Evolutionary conservation across 2,888 invertebrate genomes (phyloP).

Genomic region (Eutolmus rufibarbis): DNA sequence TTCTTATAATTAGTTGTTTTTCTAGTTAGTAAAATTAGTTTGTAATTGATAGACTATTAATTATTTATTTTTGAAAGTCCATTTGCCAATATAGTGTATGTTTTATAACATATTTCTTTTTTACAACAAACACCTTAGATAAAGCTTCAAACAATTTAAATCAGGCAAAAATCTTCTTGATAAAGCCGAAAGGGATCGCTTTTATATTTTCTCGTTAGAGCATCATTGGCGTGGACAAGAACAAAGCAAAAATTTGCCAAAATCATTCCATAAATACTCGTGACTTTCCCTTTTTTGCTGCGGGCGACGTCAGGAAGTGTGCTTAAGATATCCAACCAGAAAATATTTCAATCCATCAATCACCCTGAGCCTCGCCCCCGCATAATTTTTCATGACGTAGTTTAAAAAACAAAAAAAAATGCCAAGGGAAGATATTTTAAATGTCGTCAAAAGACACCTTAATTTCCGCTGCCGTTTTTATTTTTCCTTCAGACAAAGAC

Average conservation of each 20-base stretch:
- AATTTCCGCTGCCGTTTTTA: background rate
- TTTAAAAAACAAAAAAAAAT: background rate
- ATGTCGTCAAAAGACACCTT: background rate
- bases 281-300: background rate
- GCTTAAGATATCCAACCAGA: background rate
- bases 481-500: background rate
- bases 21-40: too few relatives aligned
- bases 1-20: too few relatives aligned
- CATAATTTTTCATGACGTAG: background rate
- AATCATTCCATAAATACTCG: background rate
- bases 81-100: too few relatives aligned
- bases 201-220: background rate
- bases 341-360: conserved; percentile 16
- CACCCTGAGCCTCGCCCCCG: background rate
- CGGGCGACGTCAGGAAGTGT: background rate
- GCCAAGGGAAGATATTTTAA: background rate
- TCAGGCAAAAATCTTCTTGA: background rate
- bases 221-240: background rate
- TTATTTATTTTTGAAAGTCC: too few relatives aligned
- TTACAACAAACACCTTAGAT: background rate
- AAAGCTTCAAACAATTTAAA: background rate
- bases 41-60: too few relatives aligned
- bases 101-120: too few relatives aligned
- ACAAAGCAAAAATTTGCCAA: background rate
- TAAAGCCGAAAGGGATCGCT: background rate